Evolutionary conservation across 2,113 vertebrate genomes (phyloP), one percentile per base, ranked within the genome.

Genomic region (Aramus guarauna): DNA sequence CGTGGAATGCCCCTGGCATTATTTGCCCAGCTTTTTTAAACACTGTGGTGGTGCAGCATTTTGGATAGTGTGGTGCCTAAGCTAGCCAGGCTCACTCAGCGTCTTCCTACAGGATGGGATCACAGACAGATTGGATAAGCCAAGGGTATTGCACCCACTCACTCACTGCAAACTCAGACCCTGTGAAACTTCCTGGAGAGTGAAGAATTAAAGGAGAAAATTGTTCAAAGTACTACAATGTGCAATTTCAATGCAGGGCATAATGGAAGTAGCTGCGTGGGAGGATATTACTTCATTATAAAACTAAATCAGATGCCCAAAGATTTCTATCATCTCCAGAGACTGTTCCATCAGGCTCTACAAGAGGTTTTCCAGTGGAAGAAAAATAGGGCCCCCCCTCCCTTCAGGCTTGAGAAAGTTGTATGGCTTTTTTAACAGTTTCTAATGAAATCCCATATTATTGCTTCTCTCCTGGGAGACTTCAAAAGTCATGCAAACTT

Each of bases 401-500:
- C 62, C 62, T 88, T 84, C 64, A 76, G 66, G 66, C 73, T 78
- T 82, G 39, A 96, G 86, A 92, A 93, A 85, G 83, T 52, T 91
- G 76, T 45, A 89, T 68, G 80, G 83, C 30, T 89, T 91, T 91
- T 94, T 91, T 75, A 94, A 91, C 73, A 29, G 41, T 87, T 95
- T 89, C 88, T 92, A 92, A 96, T 91, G 88, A 94, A 95, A 94
- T 87, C 48, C 56, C 32, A 0, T 74, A 88, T 95, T 88, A 93
- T 59, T 96, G 68, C 68, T 90, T 86, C 47, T 88, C 96, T 67
- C 45, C 58, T 39, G 78, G 85, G 92, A 94, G 50, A 95, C 83
- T 95, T 96, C 84, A 91, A 78, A 94, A 95, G 76, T 93, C 76
- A 62, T 30, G 76, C 66, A 91, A 90, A 94, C 80, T 94, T 95